Conservation (phyloP, 2,888 invertebrate species). For the Sphecodes monilicornis region DNA sequence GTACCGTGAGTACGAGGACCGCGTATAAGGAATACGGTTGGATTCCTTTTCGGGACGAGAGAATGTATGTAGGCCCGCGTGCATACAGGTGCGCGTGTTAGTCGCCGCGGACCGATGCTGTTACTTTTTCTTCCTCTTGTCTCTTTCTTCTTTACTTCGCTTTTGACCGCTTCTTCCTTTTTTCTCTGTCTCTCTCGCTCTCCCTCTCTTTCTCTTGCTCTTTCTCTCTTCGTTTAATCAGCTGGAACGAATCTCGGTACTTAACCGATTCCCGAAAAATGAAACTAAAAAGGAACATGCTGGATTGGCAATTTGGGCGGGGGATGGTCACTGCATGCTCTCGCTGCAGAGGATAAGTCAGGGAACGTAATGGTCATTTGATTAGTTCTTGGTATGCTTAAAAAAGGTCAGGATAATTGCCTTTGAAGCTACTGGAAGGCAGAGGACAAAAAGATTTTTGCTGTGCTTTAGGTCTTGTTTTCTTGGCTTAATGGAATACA, state of each 20-base stretch:
- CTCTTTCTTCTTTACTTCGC: conserved; percentile 2
- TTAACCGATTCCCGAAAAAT: conserved; percentile 28
- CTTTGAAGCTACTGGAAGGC: neutral
- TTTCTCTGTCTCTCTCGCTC: neutral
- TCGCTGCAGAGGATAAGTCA: neutral
- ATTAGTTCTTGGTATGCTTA: neutral
- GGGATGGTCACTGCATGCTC: neutral
- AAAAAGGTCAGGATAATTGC: neutral
- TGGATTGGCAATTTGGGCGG: neutral
- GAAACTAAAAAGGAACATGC: neutral
- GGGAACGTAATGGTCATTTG: neutral
- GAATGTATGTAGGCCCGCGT: conserved; percentile 38
- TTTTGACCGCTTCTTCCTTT: neutral
- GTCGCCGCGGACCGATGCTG: conserved; percentile 7
- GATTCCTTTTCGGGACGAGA: conserved; percentile 50
- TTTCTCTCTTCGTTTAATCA: conserved; percentile 20
- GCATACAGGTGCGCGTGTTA: conserved; percentile 17
- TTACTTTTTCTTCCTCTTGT: conserved; percentile 12
- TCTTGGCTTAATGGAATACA: neutral
- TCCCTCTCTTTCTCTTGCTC: neutral
- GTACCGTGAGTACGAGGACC: conserved; percentile 61
- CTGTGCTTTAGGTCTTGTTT: too few relatives aligned
- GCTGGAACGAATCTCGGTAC: conserved; percentile 25
- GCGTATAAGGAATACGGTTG: conserved; percentile 58
- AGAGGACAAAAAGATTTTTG: neutral